Base-by-base conservation (phyloP, 2,888 invertebrate species). In the Callinectes sapidus region DNA sequence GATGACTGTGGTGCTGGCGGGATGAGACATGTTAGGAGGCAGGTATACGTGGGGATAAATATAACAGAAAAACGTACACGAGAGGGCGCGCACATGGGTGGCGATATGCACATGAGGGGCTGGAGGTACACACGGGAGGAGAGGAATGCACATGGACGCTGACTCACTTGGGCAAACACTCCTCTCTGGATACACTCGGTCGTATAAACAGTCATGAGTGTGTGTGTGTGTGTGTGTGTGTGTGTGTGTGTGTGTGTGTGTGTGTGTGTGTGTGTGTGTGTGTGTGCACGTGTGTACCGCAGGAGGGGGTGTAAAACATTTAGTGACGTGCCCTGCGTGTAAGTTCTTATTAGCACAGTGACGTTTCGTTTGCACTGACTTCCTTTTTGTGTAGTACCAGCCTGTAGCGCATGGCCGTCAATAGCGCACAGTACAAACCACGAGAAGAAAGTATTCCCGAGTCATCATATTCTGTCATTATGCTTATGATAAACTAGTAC, bases 151-250 rank as follows among this genome's bases (percentile, higher is more conserved):
- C 91, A 91, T 48, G 87, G 71, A 6, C 28, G 91, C 91, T 87
- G 91, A 91, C 87, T 91, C 91, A 91, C 91, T 16, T 23, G 23
- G 6, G 10, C 87, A 87, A 91, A 91, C 87, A 87, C 87, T 87
- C 87, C 32, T 39, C 42, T 42, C 87, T 87, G 42, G 91, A 91
- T 91, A 91, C 87, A 91, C 87, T 66, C 87, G 48, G 28, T 61
- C 87, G 91, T 81, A 77, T 90, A 90, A 87, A 91, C 91, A 91
- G 91, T 91, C 91, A 87, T 66, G 91, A 87, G 91, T 91, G 90
- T 91, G 71, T 89, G 90, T 91, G 86, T 91, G 86, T 91, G 28
- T 28, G 23, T 55, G 14, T 23, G 61, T 91, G 91, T 87, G 91
- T 85, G 90, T 90, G 85, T 85, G 55, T 86, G 85, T 81, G 32